Conservation (phyloP, 2,888 invertebrate species). For the Strigamia transsilvanica region DNA sequence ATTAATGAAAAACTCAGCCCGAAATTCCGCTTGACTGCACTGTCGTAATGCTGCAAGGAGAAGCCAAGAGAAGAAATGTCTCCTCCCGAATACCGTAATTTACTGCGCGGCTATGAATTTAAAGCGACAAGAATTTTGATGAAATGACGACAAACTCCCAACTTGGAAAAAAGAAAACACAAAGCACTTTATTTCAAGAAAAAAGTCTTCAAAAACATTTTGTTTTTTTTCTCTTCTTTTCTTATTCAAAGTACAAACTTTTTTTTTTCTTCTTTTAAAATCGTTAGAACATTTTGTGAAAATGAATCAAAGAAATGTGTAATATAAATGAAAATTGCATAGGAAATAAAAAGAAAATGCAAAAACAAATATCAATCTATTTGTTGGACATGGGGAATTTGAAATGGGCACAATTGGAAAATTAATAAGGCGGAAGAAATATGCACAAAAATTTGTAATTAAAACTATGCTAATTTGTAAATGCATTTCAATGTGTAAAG, state of each 20-base stretch:
- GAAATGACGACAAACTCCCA: neutral
- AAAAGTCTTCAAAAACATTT: neutral
- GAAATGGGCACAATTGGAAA: no score
- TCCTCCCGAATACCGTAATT: neutral
- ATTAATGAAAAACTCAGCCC: conserved; percentile 12
- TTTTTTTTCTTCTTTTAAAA: neutral
- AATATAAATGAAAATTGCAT: no score
- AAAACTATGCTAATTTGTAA: no score
- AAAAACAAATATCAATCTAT: no score
- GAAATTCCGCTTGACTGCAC: conserved; percentile 6
- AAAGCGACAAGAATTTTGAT: neutral
- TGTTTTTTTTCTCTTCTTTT: neutral
- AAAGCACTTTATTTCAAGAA: conserved; percentile 6
- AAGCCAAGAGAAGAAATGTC: neutral
- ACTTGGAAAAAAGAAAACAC: neutral
- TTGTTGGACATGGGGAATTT: no score
- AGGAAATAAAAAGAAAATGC: no score
- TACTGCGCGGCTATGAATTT: neutral
- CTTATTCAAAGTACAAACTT: neutral
- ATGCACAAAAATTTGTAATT: no score
- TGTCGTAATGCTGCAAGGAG: neutral
- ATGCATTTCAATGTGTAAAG: no score
- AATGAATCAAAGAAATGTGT: neutral
- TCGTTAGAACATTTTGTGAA: neutral
- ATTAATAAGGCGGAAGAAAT: no score